phyloP scores from a whole-genome alignment of 1,140 invertebrate species.

The Eupristina koningsbergeri region DNA sequence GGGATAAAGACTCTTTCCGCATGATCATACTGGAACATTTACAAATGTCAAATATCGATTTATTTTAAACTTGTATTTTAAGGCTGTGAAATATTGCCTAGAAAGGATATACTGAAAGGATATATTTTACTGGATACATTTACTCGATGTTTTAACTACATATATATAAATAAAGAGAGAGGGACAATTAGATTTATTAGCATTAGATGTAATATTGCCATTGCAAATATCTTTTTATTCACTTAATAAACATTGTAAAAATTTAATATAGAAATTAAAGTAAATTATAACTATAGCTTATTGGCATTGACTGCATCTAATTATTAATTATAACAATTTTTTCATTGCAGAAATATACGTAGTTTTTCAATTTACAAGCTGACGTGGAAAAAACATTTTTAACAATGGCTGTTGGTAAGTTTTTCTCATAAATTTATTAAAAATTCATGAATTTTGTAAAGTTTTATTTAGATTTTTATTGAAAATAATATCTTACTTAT shows the following conservation, averaged over 20 bases:
- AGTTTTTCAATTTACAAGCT: not conserved
- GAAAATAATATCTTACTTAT: too few species aligned
- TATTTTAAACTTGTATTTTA: not conserved
- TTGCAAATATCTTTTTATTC: too few species aligned
- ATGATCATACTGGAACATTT: not conserved
- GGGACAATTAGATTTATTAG: too few species aligned
- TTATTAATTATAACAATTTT: not conserved
- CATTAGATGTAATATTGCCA: too few species aligned
- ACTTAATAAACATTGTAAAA: too few species aligned
- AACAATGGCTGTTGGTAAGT: constrained; percentile 45
- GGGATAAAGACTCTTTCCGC: not conserved
- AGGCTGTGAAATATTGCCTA: not conserved
- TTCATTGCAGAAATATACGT: constrained; percentile 23
- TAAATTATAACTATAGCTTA: too few species aligned
- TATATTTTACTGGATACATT: too few species aligned
- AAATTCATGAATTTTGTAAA: too few species aligned
- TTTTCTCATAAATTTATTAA: not conserved
- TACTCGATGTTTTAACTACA: too few species aligned
- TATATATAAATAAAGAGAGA: too few species aligned
- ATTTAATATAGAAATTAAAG: too few species aligned
- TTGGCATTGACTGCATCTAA: not conserved
- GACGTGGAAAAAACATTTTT: not conserved
- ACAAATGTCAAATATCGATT: not conserved
- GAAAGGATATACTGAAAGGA: not conserved
- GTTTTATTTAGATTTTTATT: too few species aligned